A percentile compares a stretch with the other conserved stretches of the same genome.
These are phyloP conservation scores for Caradrina clavipalpis DNA, from an alignment of 2,888 invertebrate genomes.

Conservation along the genomic window DNA sequence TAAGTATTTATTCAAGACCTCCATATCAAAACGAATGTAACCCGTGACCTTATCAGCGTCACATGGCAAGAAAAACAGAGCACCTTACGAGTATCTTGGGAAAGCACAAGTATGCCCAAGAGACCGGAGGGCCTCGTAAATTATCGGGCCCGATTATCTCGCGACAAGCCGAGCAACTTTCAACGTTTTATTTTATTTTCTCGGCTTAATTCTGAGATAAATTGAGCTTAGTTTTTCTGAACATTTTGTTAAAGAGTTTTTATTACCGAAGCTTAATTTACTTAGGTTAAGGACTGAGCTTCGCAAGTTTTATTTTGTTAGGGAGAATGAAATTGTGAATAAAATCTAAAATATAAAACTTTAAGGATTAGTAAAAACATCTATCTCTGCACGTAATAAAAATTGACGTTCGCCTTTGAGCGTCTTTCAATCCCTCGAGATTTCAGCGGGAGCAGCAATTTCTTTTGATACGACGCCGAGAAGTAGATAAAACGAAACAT, in stretches of 20 bases:
- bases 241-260: not conserved
- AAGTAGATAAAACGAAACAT: slow-evolving; percentile 36
- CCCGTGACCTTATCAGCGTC: slow-evolving; percentile 3
- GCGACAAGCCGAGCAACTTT: slow-evolving; percentile 20
- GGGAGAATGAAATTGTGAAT: not conserved
- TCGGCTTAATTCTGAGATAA: slow-evolving; percentile 23
- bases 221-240: not conserved
- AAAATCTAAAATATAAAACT: not conserved
- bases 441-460: slow-evolving; percentile 12
- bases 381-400: slow-evolving; percentile 5
- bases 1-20: not conserved
- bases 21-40: not conserved
- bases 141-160: slow-evolving; percentile 41
- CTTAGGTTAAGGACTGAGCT: not conserved
- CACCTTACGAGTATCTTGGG: slow-evolving; percentile 24
- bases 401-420: slow-evolving; percentile 22
- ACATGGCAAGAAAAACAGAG: slow-evolving; percentile 19
- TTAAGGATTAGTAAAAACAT: not conserved
- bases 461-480: slow-evolving; percentile 30
- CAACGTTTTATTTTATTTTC: slow-evolving; percentile 35
- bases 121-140: slow-evolving; percentile 9
- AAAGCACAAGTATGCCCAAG: slow-evolving; percentile 13
- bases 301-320: not conserved
- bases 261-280: not conserved
- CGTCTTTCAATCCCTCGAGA: slow-evolving; percentile 18